A percentile compares a stretch with the other conserved stretches of the same genome.
Conservation (phyloP, 2,113 vertebrate genomes). For the Ursus arctos region DNA sequence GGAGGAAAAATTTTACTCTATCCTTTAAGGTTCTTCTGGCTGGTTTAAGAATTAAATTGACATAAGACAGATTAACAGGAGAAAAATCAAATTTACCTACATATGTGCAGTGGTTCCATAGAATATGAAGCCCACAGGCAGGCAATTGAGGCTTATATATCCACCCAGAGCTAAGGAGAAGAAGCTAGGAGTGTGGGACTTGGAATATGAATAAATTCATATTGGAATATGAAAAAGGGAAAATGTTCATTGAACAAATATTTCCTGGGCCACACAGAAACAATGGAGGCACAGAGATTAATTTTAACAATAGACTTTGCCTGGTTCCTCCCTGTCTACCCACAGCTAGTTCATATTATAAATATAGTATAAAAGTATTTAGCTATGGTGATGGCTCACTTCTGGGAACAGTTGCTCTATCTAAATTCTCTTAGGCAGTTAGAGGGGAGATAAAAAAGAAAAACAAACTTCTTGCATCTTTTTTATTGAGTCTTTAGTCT, state of each 20-base stretch:
- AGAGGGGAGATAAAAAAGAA: background rate
- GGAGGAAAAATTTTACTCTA: background rate
- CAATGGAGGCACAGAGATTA: background rate
- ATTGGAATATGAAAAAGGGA: background rate
- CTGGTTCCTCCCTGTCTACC: background rate
- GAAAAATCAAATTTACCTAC: background rate
- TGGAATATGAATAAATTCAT: background rate
- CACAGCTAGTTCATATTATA: background rate
- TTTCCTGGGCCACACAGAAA: background rate
- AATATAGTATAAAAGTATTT: background rate
- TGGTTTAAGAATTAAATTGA: background rate
- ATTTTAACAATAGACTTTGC: background rate
- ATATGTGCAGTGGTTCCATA: background rate
- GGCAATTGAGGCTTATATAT: background rate
- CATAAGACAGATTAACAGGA: background rate
- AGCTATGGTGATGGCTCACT: background rate
- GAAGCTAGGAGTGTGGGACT: background rate
- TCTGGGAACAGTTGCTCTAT: background rate
- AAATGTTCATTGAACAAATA: background rate
- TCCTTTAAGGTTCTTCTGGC: background rate
- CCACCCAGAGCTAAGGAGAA: background rate
- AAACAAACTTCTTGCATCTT: background rate
- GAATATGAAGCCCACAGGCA: background rate
- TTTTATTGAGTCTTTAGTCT: background rate
- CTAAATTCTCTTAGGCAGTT: background rate